phyloP scores from a whole-genome alignment of 2,113 vertebrate species.

The Ciconia maguari region DNA sequence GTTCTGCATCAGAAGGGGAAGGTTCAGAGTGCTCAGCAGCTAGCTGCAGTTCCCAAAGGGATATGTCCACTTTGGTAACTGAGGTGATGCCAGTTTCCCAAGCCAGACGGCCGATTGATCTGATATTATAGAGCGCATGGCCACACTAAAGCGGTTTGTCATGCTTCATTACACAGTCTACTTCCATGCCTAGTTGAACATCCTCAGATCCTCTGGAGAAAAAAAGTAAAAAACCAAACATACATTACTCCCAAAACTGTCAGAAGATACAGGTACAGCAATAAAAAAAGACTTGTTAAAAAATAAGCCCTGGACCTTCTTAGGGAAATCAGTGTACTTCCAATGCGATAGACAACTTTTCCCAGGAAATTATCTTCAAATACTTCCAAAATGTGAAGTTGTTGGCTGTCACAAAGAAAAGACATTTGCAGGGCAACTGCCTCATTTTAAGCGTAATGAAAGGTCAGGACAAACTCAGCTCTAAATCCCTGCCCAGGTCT shows the following conservation, averaged over 20 bases:
- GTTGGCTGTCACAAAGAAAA: not conserved
- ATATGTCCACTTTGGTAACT: too few species aligned
- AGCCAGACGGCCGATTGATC: not conserved
- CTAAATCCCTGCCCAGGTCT: not conserved
- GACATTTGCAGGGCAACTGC: not conserved
- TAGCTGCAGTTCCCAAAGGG: not conserved
- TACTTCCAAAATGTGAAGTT: not conserved
- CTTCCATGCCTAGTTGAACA: not conserved
- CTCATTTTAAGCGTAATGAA: not conserved
- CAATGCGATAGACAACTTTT: not conserved
- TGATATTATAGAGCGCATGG: not conserved
- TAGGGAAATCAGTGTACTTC: not conserved
- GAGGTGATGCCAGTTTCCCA: not conserved
- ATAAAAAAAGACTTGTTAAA: not conserved
- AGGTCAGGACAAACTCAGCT: not conserved
- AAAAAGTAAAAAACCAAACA: not conserved
- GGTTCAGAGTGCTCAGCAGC: not conserved
- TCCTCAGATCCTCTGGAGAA: not conserved
- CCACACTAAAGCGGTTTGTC: not conserved
- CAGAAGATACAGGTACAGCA: not conserved
- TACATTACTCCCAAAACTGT: not conserved
- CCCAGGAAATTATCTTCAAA: not conserved
- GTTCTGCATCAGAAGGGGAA: not conserved
- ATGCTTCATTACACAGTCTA: not conserved
- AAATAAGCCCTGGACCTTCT: not conserved